These are phyloP conservation scores for Platichthys flesus DNA, from an alignment of 2,113 vertebrate species.

Conservation along the genomic window DNA sequence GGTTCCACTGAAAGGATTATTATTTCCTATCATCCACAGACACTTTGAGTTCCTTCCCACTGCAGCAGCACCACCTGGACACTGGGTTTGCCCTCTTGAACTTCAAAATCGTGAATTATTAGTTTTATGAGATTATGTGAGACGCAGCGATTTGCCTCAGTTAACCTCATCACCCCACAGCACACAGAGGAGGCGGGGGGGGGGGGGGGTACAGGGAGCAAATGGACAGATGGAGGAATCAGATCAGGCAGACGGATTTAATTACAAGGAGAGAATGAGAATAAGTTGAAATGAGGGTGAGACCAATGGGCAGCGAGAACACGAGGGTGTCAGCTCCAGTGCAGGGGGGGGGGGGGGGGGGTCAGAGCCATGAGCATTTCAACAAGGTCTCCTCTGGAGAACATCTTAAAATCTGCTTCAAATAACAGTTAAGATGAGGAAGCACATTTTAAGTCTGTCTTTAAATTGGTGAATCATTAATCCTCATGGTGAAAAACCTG, in stretches of 20 bases:
- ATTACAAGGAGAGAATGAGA: conserved; percentile 3
- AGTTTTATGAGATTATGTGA: neutral
- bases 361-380: no score
- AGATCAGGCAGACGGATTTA: conserved; percentile 1
- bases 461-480: no score
- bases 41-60: neutral
- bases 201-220: neutral
- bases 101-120: neutral
- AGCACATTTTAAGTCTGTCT: neutral
- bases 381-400: no score
- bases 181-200: neutral
- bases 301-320: neutral
- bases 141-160: conserved; percentile 2
- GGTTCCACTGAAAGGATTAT: no score
- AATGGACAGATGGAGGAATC: conserved; percentile 4
- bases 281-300: neutral
- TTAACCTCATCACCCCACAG: conserved; percentile 23
- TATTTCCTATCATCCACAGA: no score
- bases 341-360: no score
- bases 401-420: neutral
- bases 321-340: no score
- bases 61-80: conserved; percentile 1
- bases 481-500: no score
- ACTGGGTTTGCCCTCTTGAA: conserved; percentile 14
- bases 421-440: neutral